Base-by-base conservation (phyloP, 2,113 vertebrate genomes). In the Ovibos moschatus region DNA sequence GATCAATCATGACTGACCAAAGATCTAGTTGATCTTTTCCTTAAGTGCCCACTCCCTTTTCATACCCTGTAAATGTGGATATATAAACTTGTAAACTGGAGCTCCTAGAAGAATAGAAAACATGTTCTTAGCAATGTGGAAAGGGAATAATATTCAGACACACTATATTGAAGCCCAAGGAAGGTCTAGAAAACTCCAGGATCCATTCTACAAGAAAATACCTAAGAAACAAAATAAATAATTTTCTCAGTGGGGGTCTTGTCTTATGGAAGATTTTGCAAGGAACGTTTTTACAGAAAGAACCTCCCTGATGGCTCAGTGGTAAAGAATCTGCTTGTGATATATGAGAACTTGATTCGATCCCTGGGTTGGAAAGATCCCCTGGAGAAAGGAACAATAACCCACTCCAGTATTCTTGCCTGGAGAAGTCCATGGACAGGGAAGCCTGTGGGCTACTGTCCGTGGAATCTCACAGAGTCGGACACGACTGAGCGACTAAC, bases 401-500 rank as follows among this genome's bases (percentile, higher is more conserved):
- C 9, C 10, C n/a, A 71, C n/a, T 71, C 67, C n/a, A 40, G 5
- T 40, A 23, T 71, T 71, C 10, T 71, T 71, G 10, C n/a, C 19
- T 23, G n/a, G 67, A 71, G 67, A 71, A 40, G n/a, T 6, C n/a
- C n/a, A 40, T 13, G n/a, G 67, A 71, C 19, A 12, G 67, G n/a
- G 19, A 36, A 71, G 19, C n/a, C n/a, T 71, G 10, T 40, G n/a
- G 67, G 19, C n/a, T 71, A 40, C 19, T 40, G 19, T 71, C n/a
- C 4, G 0, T 40, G 67, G 67, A 71, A 40, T 40, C 5, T 0
- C n/a, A 64, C 62, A 67, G 33, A 71, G n/a, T 71, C 0, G 0
- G 17, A 36, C n/a, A 23, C 0, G 9, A 36, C n/a, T 36, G 64
- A 36, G n/a, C 0, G 9, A 36, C 64, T 71, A 36, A 71, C 64